A percentile compares a stretch with the other conserved stretches of the same genome.
phyloP scores from a whole-genome alignment of 2,797 vertebrate genomes.

The Arctocebus calabarensis region DNA sequence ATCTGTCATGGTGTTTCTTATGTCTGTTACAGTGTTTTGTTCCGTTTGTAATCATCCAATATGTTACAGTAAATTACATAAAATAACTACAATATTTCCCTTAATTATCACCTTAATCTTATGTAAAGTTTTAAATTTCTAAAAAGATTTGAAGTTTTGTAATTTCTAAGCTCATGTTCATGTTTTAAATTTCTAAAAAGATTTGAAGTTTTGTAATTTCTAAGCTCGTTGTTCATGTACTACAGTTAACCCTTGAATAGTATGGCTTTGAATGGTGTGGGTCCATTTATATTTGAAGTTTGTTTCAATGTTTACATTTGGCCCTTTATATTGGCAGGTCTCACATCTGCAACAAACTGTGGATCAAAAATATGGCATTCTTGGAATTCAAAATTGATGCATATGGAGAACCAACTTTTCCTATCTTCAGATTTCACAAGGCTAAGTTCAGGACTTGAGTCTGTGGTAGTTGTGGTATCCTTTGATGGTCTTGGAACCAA shows the following conservation, averaged over 20 bases:
- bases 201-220: background rate
- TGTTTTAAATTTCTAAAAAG: no score
- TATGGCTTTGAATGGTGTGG: background rate
- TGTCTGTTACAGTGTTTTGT: background rate
- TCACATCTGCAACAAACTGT: background rate
- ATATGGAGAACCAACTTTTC: background rate
- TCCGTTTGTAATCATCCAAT: background rate
- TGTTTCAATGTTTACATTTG: background rate
- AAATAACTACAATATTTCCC: conserved; percentile 31
- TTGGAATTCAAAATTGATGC: background rate
- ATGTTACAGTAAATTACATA: conserved; percentile 46
- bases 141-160: background rate
- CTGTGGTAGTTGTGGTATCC: background rate
- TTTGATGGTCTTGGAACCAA: background rate
- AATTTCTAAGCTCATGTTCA: conserved; percentile 50
- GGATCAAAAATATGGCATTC: background rate
- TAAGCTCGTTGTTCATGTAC: conserved; percentile 5
- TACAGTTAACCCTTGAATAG: background rate
- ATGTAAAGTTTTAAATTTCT: background rate
- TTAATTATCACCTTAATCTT: background rate
- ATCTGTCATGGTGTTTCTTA: background rate
- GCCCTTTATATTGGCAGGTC: background rate
- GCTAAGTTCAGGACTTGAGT: background rate
- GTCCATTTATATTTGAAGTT: background rate
- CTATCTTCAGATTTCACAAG: background rate